Evolutionary conservation across 2,797 vertebrate genomes (phyloP), one percentile per base, ranked within the genome.

Genomic region (Bradypodion pumilum): DNA sequence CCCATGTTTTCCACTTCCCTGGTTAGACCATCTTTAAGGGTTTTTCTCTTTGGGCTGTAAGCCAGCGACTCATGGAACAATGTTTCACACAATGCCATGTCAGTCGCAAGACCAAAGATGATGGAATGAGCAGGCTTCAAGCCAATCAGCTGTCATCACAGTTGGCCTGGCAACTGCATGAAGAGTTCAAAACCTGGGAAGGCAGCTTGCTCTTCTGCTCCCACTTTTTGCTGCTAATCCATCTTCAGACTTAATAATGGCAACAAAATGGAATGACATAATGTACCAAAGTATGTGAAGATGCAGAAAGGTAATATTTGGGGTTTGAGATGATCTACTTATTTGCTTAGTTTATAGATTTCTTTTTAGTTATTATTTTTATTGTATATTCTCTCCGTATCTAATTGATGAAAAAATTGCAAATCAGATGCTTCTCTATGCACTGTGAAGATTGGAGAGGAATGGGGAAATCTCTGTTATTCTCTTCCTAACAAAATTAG

Each of bases 131-230:
- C 60, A 9, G 86, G 59, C 85, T 78, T 69, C 32, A 79, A 75
- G 85, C 68, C 85, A 91, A 90, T 83, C 94, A 95, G 90, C 90
- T 96, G 95, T 90, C 89, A 16, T 35, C 83, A 85, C 93, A 95
- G 92, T 86, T 95, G 94, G 90, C 74, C 83, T 80, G 89, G 88
- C 93, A 96, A 87, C 89, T 95, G 94, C 72, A 74, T 80, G 52
- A 81, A 79, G 37, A 72, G 75, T 78, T 65, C 66, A 75, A 46
- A 32, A 84, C 1, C 29, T 23, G 63, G 60, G 66, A 72, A 75
- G 23, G n/a, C 63, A 81, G 1, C 56, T 72, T 85, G 52, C 78
- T 42, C 40, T 82, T 74, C 65, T 46, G 32, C 8, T 42, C 21
- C 25, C 25, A 59, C 15, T 5, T 49, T n/a, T 44, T 23, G 7